These are phyloP conservation scores for Heliornis fulica DNA, from an alignment of 2,113 vertebrate genomes.

Conservation along the genomic window DNA sequence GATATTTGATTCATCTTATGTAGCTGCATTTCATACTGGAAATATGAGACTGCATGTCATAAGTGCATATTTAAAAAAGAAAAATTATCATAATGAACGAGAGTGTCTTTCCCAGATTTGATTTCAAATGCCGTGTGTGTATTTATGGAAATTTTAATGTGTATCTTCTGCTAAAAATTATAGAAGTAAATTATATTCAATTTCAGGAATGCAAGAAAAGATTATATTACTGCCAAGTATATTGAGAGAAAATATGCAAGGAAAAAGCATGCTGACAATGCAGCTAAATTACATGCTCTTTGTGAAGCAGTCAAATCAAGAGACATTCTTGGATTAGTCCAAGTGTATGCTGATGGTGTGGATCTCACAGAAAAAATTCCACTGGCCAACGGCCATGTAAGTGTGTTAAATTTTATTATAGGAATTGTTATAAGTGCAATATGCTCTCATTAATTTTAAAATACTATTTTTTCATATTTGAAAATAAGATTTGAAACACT, in stretches of 20 bases:
- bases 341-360: conserved; percentile 89
- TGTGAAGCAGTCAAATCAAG: conserved; percentile 86
- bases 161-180: neutral
- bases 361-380: conserved; percentile 89
- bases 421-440: neutral
- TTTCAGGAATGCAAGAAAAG: conserved; percentile 91
- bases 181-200: neutral
- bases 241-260: conserved; percentile 86
- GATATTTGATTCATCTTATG: neutral
- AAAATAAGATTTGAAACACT: neutral
- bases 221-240: conserved; percentile 96
- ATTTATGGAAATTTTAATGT: conserved; percentile 7
- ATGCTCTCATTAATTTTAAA: neutral
- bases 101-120: neutral
- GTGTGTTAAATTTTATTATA: conserved; percentile 30
- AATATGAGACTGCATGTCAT: neutral
- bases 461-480: neutral
- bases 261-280: conserved; percentile 73
- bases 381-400: conserved; percentile 89
- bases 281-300: conserved; percentile 79
- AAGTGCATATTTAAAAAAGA: neutral
- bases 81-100: neutral
- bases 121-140: neutral
- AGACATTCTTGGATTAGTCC: conserved; percentile 89
- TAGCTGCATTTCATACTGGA: neutral